phyloP scores from a whole-genome alignment of 2,113 vertebrate genomes.

The Oxygymnocypris stewartii region DNA sequence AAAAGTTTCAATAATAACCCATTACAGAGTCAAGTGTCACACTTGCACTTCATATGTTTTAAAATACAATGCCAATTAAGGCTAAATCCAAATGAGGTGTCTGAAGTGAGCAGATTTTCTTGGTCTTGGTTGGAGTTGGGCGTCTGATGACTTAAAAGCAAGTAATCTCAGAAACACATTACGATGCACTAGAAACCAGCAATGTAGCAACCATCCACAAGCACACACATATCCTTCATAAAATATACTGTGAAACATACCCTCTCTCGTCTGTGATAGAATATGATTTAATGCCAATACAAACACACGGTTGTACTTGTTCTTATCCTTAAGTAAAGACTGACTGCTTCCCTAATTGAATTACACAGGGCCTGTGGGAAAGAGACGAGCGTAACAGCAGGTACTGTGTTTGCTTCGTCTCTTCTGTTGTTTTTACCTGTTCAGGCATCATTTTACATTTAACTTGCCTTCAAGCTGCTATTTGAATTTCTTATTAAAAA shows the following conservation, averaged over 20 bases:
- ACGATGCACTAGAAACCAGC: not conserved
- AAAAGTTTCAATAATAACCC: not conserved
- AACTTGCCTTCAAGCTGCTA: not conserved
- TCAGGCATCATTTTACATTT: not conserved
- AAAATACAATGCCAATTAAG: not conserved
- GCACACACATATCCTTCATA: not conserved
- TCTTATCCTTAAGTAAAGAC: not conserved
- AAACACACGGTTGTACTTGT: not conserved
- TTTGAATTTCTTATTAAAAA: not conserved
- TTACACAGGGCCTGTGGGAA: not conserved
- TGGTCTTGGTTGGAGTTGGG: not conserved
- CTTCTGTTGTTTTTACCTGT: not conserved
- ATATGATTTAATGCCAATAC: not conserved
- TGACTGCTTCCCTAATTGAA: not conserved
- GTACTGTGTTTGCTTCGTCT: not conserved
- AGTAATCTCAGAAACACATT: not conserved
- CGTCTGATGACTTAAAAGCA: not conserved
- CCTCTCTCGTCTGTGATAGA: not conserved
- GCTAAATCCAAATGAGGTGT: not conserved
- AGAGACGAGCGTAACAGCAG: not conserved
- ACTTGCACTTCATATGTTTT: not conserved
- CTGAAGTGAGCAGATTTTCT: not conserved
- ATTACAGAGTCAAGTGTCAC: not conserved
- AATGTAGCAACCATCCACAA: not conserved
- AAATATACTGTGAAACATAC: not conserved